Base-by-base conservation (phyloP, 2,888 invertebrate species). In the Chromoteleia sp. region DNA sequence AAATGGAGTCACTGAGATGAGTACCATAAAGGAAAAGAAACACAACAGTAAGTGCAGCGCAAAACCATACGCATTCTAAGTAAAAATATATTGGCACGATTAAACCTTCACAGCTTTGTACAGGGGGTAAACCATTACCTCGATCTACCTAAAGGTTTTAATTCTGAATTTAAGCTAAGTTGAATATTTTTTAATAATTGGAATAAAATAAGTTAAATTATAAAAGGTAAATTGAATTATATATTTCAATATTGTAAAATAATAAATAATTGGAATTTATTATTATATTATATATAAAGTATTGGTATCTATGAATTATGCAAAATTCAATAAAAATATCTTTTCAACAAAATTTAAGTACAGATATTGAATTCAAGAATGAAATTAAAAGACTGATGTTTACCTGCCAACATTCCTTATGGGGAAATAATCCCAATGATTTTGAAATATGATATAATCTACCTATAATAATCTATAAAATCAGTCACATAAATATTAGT, bases 21-120 rank as follows among this genome's bases (percentile, higher is more conserved):
- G 94, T 92, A 0, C 95, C 95, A 86, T 95, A 94, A 1, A 95
- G 88, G 87, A 96, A 96, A 3, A 96, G 87, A 0, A 94, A 93
- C 0, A 94, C 92, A 0, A 95, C 94, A 6, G 96, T 95, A n/a
- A 95, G 89, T 0, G 96, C 95, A 2, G 97, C 95, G 56, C 95
- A 92, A 21, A 94, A 89, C 95, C 97, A 97, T 0, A 96, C 95
- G 1, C 94, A 93, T 86, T 96, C 95, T 65, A 97, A 92, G 89
- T 98, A 98, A 92, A 98, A 98, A 89, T 96, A 94, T 74, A 96
- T 94, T 0, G 96, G 96, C 84, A 97, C 96, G 0, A 95, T 96
- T 0, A 96, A 89, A n/a, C 96, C 97, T 86, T 95, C 95, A 89
- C 97, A 97, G 87, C 95, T 96, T 82, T 94, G 93, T 0, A 96